A percentile compares a stretch with the other conserved stretches of the same genome.
Evolutionary conservation across 2,113 vertebrate genomes (phyloP).

Genomic region (Hippocampus barbouri): DNA sequence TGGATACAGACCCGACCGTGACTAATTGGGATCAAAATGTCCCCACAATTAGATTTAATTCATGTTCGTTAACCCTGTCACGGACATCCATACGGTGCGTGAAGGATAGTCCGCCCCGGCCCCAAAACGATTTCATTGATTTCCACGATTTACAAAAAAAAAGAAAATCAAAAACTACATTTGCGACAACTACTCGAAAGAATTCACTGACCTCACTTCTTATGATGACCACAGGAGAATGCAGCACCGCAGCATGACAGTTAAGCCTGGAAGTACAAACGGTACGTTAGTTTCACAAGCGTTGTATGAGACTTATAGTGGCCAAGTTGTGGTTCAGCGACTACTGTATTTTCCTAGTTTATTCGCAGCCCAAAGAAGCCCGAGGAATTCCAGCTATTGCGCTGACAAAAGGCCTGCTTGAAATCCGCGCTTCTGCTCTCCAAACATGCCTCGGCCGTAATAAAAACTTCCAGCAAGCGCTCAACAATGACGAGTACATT

Average conservation of each 20-base stretch:
- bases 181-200: neutral
- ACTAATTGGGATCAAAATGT: constrained; percentile 12
- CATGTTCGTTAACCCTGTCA: neutral
- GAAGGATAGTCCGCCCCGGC: no score
- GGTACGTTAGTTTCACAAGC: no score
- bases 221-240: neutral
- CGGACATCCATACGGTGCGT: neutral
- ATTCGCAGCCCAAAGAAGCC: constrained; percentile 14
- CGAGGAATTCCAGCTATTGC: constrained; percentile 36
- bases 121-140: neutral
- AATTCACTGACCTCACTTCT: neutral
- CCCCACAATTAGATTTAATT: neutral
- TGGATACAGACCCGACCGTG: constrained; percentile 27
- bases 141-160: neutral
- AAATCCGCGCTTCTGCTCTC: constrained; percentile 21
- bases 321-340: neutral
- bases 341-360: constrained; percentile 1
- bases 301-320: neutral
- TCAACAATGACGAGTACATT: constrained; percentile 35
- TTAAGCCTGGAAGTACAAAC: neutral
- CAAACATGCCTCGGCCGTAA: constrained; percentile 31
- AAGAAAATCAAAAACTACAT: neutral
- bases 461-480: constrained; percentile 44
- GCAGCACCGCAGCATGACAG: neutral
- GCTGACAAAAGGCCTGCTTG: constrained; percentile 28